Conservation (phyloP, 1,140 invertebrate genomes). For the Hermatobates lingyangjiaoensis region DNA sequence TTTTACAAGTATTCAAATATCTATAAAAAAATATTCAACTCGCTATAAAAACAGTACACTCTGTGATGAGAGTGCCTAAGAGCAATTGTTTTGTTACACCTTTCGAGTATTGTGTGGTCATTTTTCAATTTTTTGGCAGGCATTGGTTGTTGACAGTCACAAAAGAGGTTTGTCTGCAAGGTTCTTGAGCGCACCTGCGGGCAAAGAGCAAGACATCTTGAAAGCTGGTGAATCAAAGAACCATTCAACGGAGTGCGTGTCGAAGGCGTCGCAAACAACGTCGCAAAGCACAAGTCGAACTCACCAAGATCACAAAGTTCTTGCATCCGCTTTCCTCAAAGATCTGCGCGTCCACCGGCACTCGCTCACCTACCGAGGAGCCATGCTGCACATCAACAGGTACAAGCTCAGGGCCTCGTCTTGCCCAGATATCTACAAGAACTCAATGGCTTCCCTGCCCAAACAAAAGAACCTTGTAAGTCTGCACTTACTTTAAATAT, state of each 20-base stretch:
- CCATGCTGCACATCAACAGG: conserved; percentile 55
- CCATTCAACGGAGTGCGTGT: too few relatives aligned
- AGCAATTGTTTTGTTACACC: too few relatives aligned
- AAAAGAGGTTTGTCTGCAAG: not conserved
- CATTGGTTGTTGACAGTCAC: too few relatives aligned
- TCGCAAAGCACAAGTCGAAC: not conserved
- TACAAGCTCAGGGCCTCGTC: conserved; percentile 70
- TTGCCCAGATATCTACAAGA: conserved; percentile 75
- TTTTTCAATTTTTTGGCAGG: too few relatives aligned
- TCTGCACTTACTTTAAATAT: not conserved
- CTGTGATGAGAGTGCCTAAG: too few relatives aligned
- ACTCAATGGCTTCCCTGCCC: conserved; percentile 69
- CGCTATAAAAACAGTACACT: too few relatives aligned
- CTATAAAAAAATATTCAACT: too few relatives aligned
- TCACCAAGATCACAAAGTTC: conserved; percentile 6
- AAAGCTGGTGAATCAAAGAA: too few relatives aligned
- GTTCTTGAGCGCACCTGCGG: not conserved
- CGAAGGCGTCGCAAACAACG: too few relatives aligned
- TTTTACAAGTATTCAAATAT: too few relatives aligned
- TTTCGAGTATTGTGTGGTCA: too few relatives aligned
- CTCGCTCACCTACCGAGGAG: conserved; percentile 64
- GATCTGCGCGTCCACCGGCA: conserved; percentile 47
- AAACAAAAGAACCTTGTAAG: conserved; percentile 49
- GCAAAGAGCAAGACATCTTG: not conserved
- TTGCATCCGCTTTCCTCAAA: conserved; percentile 14